These are phyloP conservation scores for Leptopterna dolabrata DNA, from an alignment of 2,888 invertebrate genomes.

Conservation along the genomic window DNA sequence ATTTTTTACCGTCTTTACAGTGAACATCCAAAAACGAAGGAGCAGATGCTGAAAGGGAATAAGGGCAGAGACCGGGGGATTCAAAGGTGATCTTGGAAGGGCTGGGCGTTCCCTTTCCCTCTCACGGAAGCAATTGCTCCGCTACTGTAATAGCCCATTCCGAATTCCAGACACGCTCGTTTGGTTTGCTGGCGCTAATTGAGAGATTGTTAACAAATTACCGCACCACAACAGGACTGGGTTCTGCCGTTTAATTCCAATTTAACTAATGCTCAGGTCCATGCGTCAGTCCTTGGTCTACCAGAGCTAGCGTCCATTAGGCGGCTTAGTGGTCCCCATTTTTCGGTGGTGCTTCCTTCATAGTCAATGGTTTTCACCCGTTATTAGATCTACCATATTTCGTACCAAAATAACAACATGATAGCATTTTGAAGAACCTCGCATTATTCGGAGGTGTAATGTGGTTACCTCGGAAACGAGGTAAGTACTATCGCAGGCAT, in stretches of 20 bases:
- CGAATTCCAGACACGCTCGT: constrained; percentile 21
- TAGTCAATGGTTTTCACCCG: too few species aligned
- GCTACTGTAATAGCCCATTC: neutral
- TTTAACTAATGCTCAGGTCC: neutral
- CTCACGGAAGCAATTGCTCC: neutral
- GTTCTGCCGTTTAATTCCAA: constrained; percentile 1
- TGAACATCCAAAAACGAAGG: too few species aligned
- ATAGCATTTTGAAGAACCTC: too few species aligned
- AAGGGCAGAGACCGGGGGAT: neutral
- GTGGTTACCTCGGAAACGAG: too few species aligned
- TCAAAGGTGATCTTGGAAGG: neutral
- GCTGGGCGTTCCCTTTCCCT: neutral
- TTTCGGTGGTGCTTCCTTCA: too few species aligned
- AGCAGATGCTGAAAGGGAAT: neutral
- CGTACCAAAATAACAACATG: too few species aligned
- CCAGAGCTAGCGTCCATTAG: too few species aligned
- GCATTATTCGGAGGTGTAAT: too few species aligned
- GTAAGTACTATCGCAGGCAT: too few species aligned
- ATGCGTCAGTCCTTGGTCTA: neutral
- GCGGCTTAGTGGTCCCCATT: too few species aligned
- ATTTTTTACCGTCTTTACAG: too few species aligned
- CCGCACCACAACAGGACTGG: neutral
- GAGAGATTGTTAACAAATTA: constrained; percentile 37
- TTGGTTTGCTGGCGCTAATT: constrained; percentile 17
- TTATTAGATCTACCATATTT: too few species aligned